phyloP scores from a whole-genome alignment of 2,113 vertebrate genomes.

The Jaculus jaculus region DNA sequence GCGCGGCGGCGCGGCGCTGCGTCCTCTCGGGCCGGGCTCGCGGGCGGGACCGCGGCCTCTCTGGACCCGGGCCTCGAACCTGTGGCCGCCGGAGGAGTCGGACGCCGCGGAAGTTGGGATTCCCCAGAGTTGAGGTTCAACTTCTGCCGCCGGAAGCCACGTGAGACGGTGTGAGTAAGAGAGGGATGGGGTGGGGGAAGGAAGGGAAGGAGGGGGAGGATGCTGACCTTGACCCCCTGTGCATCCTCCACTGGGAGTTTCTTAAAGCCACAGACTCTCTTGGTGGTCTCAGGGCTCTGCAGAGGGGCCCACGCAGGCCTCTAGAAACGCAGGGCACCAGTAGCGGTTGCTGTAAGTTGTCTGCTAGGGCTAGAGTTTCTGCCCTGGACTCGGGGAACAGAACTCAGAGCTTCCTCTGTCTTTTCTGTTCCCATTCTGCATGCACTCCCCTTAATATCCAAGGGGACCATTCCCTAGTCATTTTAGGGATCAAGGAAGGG shows the following conservation, averaged over 20 bases:
- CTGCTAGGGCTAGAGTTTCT: neutral
- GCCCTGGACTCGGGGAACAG: neutral
- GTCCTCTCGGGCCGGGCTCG: no score
- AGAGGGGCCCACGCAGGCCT: slow-evolving; percentile 30
- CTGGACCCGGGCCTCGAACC: no score
- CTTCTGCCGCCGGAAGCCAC: neutral
- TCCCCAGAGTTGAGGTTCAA: slow-evolving; percentile 50
- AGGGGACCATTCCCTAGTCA: no score
- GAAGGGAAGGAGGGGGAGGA: slow-evolving; percentile 11
- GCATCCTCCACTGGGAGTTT: neutral
- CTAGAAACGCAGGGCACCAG: neutral
- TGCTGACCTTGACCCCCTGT: neutral
- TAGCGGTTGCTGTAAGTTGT: neutral
- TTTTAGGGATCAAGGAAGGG: neutral
- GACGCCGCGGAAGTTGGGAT: neutral
- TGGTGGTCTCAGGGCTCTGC: neutral
- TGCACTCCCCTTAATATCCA: neutral
- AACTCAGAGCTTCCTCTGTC: neutral
- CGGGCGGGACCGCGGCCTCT: neutral
- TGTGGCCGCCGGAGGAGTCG: neutral
- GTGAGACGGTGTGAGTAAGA: no score
- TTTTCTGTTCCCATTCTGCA: neutral
- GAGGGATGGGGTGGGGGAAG: no score
- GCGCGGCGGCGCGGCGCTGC: no score
- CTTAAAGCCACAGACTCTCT: neutral